Evolutionary conservation across 2,113 vertebrate genomes (phyloP).

Genomic region (Cyphomyrus plagiostoma): DNA sequence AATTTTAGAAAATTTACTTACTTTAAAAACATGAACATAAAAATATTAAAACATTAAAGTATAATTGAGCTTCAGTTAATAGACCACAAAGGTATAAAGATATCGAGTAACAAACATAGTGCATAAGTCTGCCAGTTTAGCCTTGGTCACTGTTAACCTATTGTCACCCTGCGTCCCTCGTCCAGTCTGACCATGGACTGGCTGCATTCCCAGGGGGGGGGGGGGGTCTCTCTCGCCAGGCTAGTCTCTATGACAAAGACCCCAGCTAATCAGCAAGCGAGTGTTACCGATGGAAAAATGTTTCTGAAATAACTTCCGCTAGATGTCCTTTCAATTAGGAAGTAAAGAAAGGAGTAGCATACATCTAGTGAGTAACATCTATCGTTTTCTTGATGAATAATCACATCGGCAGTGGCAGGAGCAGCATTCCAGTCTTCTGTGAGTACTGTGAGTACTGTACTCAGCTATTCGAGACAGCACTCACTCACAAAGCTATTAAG

Average conservation of each 20-base stretch:
- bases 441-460: not conserved
- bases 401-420: too few relatives aligned
- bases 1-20: not conserved
- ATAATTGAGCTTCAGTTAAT: not conserved
- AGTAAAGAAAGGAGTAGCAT: not conserved
- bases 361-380: not conserved
- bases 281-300: not conserved
- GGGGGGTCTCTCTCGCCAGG: not conserved
- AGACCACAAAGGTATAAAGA: not conserved
- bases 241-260: not conserved
- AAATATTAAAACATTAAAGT: not conserved
- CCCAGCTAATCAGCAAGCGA: not conserved
- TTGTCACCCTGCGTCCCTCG: not conserved
- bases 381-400: not conserved
- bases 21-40: not conserved
- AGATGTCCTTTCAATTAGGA: not conserved
- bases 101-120: not conserved
- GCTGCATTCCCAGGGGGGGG: not conserved
- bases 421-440: not conserved
- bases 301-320: not conserved
- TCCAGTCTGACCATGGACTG: not conserved
- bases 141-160: not conserved
- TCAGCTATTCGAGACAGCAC: not conserved
- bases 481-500: slow-evolving; percentile 20
- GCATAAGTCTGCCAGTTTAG: not conserved